Percentiles rank a stretch among this genome's conserved stretches.
Conservation (phyloP, 2,113 vertebrate genomes). For the Planiliza haematocheilus region DNA sequence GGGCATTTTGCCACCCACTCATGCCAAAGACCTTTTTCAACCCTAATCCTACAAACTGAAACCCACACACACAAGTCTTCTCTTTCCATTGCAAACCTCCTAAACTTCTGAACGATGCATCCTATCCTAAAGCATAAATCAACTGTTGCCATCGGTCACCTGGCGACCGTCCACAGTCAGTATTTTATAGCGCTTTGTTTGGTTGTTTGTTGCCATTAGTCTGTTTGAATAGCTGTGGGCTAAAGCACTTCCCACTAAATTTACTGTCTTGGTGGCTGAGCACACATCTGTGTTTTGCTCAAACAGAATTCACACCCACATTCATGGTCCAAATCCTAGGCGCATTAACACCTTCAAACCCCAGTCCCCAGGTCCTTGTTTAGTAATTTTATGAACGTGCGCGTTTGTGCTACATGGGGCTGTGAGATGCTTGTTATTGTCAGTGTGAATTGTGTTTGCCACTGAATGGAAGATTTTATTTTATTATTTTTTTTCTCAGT, state of each 20-base stretch:
- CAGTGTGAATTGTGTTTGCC: constrained; percentile 51
- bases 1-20: constrained; percentile 69
- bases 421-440: constrained; percentile 54
- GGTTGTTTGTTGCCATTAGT: constrained; percentile 76
- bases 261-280: constrained; percentile 77
- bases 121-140: constrained; percentile 53
- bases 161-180: constrained; percentile 57
- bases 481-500: constrained; percentile 48
- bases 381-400: constrained; percentile 51
- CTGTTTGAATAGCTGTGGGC: constrained; percentile 80
- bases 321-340: constrained; percentile 58
- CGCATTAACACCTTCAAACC: constrained; percentile 63
- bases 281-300: constrained; percentile 82
- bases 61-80: constrained; percentile 29
- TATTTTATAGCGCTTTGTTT: constrained; percentile 71
- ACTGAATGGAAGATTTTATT: constrained; percentile 52
- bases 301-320: constrained; percentile 75
- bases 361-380: constrained; percentile 60
- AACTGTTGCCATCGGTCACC: constrained; percentile 67
- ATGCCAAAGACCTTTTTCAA: constrained; percentile 63
- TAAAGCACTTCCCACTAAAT: constrained; percentile 72
- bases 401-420: constrained; percentile 41
- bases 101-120: constrained; percentile 22
- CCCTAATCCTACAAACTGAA: constrained; percentile 55
- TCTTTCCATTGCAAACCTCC: constrained; percentile 20